A percentile compares a stretch with the other conserved stretches of the same genome.
Evolutionary conservation across 2,888 invertebrate genomes (phyloP).

Genomic region (Erynnis tages): DNA sequence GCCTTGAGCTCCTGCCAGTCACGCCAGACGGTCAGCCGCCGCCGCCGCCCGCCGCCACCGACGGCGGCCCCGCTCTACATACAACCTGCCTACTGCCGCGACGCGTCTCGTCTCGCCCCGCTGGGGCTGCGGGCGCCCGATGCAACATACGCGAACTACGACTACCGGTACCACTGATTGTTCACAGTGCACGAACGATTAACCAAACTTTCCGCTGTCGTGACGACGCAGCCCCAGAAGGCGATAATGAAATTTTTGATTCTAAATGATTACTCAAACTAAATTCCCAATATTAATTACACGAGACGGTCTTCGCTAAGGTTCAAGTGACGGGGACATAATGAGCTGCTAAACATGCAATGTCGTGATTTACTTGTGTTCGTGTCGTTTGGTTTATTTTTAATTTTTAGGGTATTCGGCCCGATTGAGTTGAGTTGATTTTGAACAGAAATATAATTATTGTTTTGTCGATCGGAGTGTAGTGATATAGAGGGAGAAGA

Average conservation of each 20-base stretch:
- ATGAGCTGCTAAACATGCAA: conserved; percentile 80
- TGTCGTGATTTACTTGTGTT: conserved; percentile 74
- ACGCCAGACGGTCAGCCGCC: conserved; percentile 62
- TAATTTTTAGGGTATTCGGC: conserved; percentile 51
- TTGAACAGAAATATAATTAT: conserved; percentile 40
- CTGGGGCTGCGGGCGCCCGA: conserved; percentile 51
- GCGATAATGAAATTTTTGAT: conserved; percentile 61
- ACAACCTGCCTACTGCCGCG: conserved; percentile 55
- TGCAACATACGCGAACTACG: conserved; percentile 32
- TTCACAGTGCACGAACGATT: conserved; percentile 29
- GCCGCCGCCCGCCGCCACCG: conserved; percentile 51
- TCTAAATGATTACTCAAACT: conserved; percentile 63
- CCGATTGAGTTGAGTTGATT: conserved; percentile 61
- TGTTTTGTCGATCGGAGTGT: conserved; percentile 54
- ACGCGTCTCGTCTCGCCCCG: conserved; percentile 50
- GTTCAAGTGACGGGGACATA: conserved; percentile 74
- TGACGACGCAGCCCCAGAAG: conserved; percentile 64
- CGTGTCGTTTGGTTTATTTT: conserved; percentile 53
- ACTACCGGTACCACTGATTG: conserved; percentile 36
- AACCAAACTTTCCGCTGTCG: conserved; percentile 29
- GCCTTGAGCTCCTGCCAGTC: conserved; percentile 89
- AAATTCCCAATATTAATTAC: conserved; percentile 58
- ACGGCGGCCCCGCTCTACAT: conserved; percentile 47
- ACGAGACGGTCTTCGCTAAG: conserved; percentile 75
- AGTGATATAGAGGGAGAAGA: conserved; percentile 47